Conservation (phyloP, 1,140 invertebrate species). For the Asbolus verrucosus region DNA sequence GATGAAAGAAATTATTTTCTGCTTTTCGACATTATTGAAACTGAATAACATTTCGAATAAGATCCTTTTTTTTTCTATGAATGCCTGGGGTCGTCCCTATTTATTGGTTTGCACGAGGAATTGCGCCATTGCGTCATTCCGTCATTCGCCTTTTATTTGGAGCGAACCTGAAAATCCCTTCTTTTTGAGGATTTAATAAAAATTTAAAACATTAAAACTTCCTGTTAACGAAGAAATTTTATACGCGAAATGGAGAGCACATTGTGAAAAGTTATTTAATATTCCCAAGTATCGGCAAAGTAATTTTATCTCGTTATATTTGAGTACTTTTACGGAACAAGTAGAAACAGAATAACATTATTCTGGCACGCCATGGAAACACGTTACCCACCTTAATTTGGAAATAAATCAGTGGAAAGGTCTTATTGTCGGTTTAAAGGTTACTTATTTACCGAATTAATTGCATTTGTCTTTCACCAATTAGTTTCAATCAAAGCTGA, state of each 20-base stretch:
- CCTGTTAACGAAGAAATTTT: constrained; percentile 36
- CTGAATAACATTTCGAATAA: too few species aligned
- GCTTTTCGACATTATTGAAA: too few species aligned
- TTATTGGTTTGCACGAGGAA: background rate
- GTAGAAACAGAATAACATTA: constrained; percentile 29
- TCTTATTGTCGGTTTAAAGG: background rate
- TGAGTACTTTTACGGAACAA: constrained; percentile 17
- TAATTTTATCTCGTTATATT: constrained; percentile 33
- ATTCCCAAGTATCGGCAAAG: constrained; percentile 36
- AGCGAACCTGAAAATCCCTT: too few species aligned
- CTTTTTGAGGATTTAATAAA: constrained; percentile 2
- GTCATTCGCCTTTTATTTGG: background rate
- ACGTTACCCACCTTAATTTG: background rate
- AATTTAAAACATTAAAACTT: constrained; percentile 26
- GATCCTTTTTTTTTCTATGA: too few species aligned
- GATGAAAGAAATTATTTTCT: too few species aligned
- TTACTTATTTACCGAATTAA: constrained; percentile 35
- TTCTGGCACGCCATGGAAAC: background rate
- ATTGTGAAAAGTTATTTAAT: constrained; percentile 37
- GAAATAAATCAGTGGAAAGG: background rate
- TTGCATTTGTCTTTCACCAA: constrained; percentile 28
- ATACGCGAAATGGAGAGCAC: constrained; percentile 25
- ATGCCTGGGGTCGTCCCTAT: background rate
- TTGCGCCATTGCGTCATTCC: background rate
- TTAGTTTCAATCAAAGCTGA: constrained; percentile 36